Conservation (phyloP, 2,888 invertebrate species). For the Ennomos fuscantarius region DNA sequence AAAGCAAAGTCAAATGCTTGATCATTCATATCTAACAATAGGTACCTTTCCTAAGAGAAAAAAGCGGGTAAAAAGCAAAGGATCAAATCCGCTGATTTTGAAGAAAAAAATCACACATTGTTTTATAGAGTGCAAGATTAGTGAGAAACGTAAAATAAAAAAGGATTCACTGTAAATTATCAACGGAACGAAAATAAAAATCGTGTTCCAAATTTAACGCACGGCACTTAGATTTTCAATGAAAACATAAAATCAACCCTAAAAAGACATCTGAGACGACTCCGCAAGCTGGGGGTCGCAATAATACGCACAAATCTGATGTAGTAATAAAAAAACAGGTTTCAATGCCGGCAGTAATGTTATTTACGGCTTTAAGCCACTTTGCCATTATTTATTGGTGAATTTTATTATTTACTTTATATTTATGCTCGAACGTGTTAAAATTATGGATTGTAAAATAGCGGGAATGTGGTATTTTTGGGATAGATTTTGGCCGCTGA, state of each 20-base stretch:
- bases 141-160: no score
- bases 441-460: slow-evolving; percentile 17
- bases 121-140: no score
- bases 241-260: slow-evolving; percentile 21
- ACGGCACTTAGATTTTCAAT: slow-evolving; percentile 18
- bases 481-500: neutral
- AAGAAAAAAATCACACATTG: no score
- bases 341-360: slow-evolving; percentile 47
- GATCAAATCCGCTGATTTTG: no score
- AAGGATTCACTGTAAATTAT: neutral
- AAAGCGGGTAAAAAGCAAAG: no score
- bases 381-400: slow-evolving; percentile 49
- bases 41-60: no score
- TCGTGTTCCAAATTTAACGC: slow-evolving; percentile 4
- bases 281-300: slow-evolving; percentile 30
- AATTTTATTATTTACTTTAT: slow-evolving; percentile 31
- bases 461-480: slow-evolving; percentile 6
- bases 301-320: slow-evolving; percentile 42
- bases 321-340: slow-evolving; percentile 50
- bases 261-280: slow-evolving; percentile 18
- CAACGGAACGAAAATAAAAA: neutral
- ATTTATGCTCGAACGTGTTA: slow-evolving; percentile 16
- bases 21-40: no score
- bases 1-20: no score
- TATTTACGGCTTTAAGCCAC: slow-evolving; percentile 52